Percentiles rank a stretch among this genome's conserved stretches.
phyloP scores from a whole-genome alignment of 2,888 invertebrate genomes.

The Acrobasis repandana region DNA sequence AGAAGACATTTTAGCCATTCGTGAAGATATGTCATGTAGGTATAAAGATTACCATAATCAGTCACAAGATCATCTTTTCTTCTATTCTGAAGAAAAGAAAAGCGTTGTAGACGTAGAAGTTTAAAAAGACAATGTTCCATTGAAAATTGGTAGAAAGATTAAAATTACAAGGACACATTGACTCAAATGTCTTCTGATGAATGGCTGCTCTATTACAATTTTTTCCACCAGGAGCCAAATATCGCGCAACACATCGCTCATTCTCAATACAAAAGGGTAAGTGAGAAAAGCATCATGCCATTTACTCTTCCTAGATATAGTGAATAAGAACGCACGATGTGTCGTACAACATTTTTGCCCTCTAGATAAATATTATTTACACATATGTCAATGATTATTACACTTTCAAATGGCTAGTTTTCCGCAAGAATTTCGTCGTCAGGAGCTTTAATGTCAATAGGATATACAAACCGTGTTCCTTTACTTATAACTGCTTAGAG shows the following conservation, averaged over 20 bases:
- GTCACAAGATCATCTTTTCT: conserved; percentile 10
- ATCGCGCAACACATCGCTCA: neutral
- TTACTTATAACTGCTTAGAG: conserved; percentile 75
- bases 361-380: too few species aligned
- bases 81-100: conserved; percentile 5
- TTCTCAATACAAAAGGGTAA: too few species aligned
- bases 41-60: conserved; percentile 2
- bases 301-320: too few species aligned
- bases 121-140: neutral
- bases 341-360: too few species aligned
- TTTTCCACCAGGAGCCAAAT: neutral
- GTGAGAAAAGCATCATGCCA: too few species aligned
- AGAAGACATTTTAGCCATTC: conserved; percentile 26
- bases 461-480: conserved; percentile 56
- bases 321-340: too few species aligned
- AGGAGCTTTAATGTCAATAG: conserved; percentile 45
- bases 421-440: conserved; percentile 29
- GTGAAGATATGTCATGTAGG: conserved; percentile 18
- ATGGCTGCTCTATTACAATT: neutral
- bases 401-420: conserved; percentile 17
- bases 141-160: neutral
- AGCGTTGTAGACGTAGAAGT: conserved; percentile 6
- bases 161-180: neutral
- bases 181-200: conserved; percentile 13
- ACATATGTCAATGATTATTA: neutral